Evolutionary conservation across 2,797 vertebrate genomes (phyloP).

Genomic region (Pristis pectinata): DNA sequence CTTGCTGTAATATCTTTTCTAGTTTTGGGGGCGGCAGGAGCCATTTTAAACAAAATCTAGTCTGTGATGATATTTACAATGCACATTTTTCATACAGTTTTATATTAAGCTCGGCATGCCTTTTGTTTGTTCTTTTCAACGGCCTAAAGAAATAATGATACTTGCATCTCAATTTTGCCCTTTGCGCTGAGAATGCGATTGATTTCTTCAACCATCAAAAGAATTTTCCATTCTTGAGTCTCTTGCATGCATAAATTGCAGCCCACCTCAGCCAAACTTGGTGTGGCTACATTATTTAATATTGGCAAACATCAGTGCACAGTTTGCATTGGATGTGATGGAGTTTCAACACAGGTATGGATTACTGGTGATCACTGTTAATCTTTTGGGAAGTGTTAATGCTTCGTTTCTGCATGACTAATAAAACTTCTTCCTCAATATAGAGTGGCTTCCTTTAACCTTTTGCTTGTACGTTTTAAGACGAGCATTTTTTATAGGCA

Average conservation of each 20-base stretch:
- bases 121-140: background rate
- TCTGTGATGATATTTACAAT: background rate
- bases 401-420: background rate
- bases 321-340: background rate
- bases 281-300: background rate
- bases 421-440: background rate
- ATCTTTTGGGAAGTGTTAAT: background rate
- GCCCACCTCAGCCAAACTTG: background rate
- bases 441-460: background rate
- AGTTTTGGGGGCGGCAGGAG: background rate
- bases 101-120: background rate
- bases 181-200: background rate
- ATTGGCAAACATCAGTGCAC: no score
- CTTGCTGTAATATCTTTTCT: background rate
- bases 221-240: background rate
- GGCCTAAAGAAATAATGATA: background rate
- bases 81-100: background rate
- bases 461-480: background rate
- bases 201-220: background rate
- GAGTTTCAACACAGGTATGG: conserved; percentile 2
- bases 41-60: background rate
- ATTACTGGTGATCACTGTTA: background rate
- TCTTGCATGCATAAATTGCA: background rate
- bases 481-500: background rate
- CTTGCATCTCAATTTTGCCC: background rate